Conservation (phyloP, 1,140 invertebrate species). For the Pseudoatta argentina region DNA sequence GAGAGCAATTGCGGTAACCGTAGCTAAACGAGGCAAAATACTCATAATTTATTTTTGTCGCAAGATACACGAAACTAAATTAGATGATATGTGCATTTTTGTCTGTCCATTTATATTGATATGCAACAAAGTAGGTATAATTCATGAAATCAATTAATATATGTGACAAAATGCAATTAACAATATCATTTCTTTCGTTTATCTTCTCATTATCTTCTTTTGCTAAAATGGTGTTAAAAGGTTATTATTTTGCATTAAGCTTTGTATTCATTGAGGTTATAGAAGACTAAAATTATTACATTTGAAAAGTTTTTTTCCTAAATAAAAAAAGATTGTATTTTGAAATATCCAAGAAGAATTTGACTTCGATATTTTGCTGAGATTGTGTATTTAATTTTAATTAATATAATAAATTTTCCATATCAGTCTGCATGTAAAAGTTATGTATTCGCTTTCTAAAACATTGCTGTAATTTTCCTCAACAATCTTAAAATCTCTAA, state of each 20-base stretch:
- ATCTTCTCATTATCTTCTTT: background rate
- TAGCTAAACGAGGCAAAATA: background rate
- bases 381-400: background rate
- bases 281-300: background rate
- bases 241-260: background rate
- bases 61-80: background rate
- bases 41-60: slow-evolving; percentile 10
- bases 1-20: slow-evolving; percentile 28
- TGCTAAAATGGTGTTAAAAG: too few species aligned
- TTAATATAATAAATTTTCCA: background rate
- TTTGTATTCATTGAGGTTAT: background rate
- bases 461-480: background rate
- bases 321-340: background rate
- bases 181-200: background rate
- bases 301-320: background rate
- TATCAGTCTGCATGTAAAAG: background rate
- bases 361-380: background rate
- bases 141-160: background rate
- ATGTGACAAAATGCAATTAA: background rate
- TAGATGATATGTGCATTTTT: background rate
- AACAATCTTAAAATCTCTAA: background rate
- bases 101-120: background rate
- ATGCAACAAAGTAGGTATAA: background rate
- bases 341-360: background rate
- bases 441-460: background rate